Percentiles rank a stretch among this genome's conserved stretches.
Conservation (phyloP, 2,797 vertebrate genomes). For the Etheostoma nigrum region DNA sequence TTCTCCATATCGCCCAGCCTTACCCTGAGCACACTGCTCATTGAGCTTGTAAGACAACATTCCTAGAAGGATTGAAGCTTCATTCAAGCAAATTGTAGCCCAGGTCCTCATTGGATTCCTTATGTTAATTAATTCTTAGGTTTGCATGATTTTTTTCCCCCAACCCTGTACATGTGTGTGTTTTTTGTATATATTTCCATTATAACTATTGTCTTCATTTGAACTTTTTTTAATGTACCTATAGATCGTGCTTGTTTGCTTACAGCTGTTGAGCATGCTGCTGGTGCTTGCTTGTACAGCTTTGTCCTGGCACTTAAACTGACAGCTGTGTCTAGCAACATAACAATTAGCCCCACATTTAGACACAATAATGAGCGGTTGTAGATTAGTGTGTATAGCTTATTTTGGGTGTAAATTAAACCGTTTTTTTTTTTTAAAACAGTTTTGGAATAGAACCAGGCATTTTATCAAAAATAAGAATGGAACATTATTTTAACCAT, state of each 20-base stretch:
- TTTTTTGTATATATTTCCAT: neutral
- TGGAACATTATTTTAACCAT: neutral
- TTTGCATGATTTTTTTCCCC: constrained; percentile 1
- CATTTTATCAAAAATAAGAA: neutral
- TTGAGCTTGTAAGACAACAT: constrained; percentile 23
- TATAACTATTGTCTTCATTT: neutral
- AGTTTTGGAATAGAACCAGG: neutral
- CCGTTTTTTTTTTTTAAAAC: too few species aligned
- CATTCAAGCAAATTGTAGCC: constrained; percentile 9
- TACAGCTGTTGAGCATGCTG: constrained; percentile 16
- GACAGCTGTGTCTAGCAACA: constrained; percentile 54
- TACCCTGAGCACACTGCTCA: neutral
- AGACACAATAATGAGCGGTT: constrained; percentile 44
- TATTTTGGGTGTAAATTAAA: constrained; percentile 11
- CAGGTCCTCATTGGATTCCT: neutral
- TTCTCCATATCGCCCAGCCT: too few species aligned
- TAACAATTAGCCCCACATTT: constrained; percentile 46
- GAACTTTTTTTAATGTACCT: constrained; percentile 1
- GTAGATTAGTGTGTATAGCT: constrained; percentile 3
- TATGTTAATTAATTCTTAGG: neutral
- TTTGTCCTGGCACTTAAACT: constrained; percentile 31
- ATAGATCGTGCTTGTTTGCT: constrained; percentile 4
- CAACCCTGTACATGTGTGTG: neutral
- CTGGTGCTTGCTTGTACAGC: constrained; percentile 28
- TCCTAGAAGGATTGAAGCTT: neutral